Evolutionary conservation across 1,140 invertebrate species (phyloP), one percentile per base, ranked within the genome.

Genomic region (Philopotamus ludificatus): DNA sequence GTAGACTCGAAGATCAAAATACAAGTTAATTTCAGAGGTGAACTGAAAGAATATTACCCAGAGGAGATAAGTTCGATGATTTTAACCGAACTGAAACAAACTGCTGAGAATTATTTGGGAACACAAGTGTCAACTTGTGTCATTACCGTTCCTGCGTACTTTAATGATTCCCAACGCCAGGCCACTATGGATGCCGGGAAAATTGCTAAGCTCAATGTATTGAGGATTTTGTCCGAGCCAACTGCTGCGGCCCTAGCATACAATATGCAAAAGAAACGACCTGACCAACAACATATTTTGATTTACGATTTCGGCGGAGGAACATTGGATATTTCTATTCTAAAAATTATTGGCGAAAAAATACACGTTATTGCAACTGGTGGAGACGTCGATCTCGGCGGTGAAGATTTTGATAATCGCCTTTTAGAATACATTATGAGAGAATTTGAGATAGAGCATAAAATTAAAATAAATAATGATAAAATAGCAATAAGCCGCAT

Each of bases 61-160:
- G 89, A 92, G 75, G 89, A 92, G 75, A 86, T 91, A 59, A 85
- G 87, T 65, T 86, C 87, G 3, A 86, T 79, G 83, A 75, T 79
- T 3, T 73, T 87, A 9, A 79, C 74, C 3, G 90, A 83, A 68
- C 86, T 88, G 72, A 84, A 78, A 80, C 86, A 80, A 78, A 87
- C 73, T 74, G 78, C 75, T 50, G 80, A 88, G 79, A 80, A 79
- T 0, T 84, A 78, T 66, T 65, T 84, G 3, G 82, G 82, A 21
- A 80, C 79, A n/a, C 79, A 78, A 60, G 84, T 91, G 49, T 83
- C 74, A 76, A 90, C 79, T 74, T 89, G 78, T 71, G 85, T 83
- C 69, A 86, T 81, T 71, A 84, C 77, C 65, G 83, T 77, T 73
- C 88, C 81, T 73, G 50, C 50, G 2, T 82, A 83, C n/a, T n/a